Base-by-base conservation (phyloP, 2,113 vertebrate species). In the Alethe diademata region DNA sequence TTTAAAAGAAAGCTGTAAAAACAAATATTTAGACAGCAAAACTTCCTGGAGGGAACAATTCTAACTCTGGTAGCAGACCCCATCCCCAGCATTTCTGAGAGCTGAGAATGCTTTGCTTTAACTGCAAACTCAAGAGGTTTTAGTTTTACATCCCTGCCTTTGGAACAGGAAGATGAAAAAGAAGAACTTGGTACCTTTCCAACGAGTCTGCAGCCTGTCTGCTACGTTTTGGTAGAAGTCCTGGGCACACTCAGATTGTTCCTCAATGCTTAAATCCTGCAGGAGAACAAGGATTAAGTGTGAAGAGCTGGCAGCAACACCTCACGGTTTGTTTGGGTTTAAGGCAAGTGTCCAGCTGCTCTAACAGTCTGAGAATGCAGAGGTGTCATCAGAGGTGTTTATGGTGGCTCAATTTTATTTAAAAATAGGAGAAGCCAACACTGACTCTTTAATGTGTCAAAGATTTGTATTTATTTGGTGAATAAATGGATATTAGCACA, bases 191-290 rank as follows among this genome's bases (percentile, higher is more conserved):
- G 45, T 92, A 99, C 99, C 99, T 99, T 99, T 99, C 91, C 98
- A 99, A 65, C 99, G 99, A 11, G 98, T 97, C 96, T 99, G 98
- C 93, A 99, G 92, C 48, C 98, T 98, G 67, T 99, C 99, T 1
- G 99, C 98, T 92, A 99, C 94, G 48, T 97, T 98, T 87, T 99
- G 99, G 96, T 99, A 99, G 96, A 99, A 99, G 86, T 99, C 99
- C 96, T 99, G 99, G 72, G 99, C 98, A 69, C 98, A 99, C 43
- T 99, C 99, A 1, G 99, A 99, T 64, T 99, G 98, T 22, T 99
- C 99, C 26, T 99, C 99, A 35, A 99, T 99, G 61, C 98, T 98
- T 16, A 99, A 93, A 7, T 98, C 98, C 98, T 98, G 88, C 28
- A 96, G 90, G 19, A 85, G 57, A 95, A 43, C 69, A 43, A 16